A percentile compares a stretch with the other conserved stretches of the same genome.
Conservation (phyloP, 2,888 invertebrate species). For the Heliconius erato region DNA sequence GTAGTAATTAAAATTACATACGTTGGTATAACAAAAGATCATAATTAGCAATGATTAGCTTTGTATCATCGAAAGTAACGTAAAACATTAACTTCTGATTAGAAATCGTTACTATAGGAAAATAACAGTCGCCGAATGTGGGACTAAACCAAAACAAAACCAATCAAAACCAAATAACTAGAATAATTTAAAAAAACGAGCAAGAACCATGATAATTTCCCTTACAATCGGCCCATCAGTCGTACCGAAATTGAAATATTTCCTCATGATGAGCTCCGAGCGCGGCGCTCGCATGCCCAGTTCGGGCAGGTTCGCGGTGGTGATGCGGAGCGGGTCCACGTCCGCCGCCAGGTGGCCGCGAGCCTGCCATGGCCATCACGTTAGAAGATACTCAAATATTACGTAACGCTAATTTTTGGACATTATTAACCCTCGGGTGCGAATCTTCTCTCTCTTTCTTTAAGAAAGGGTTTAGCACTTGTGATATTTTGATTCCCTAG, state of each 20-base stretch:
- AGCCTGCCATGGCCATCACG: slow-evolving; percentile 88
- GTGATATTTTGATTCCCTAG: neutral
- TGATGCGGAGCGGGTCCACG: slow-evolving; percentile 97
- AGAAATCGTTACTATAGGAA: no score
- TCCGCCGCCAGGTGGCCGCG: slow-evolving; percentile 97
- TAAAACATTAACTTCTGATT: no score
- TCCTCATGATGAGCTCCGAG: slow-evolving; percentile 86
- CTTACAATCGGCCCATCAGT: slow-evolving; percentile 57
- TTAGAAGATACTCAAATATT: slow-evolving; percentile 54
- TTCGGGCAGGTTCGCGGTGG: slow-evolving; percentile 88
- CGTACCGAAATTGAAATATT: slow-evolving; percentile 86
- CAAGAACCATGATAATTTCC: slow-evolving; percentile 64
- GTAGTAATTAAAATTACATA: neutral
- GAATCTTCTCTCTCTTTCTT: no score
- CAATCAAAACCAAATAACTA: slow-evolving; percentile 15
- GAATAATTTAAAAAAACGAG: slow-evolving; percentile 18
- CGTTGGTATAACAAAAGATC: slow-evolving; percentile 30
- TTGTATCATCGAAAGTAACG: no score
- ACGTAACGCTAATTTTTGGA: neutral
- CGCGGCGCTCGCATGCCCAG: slow-evolving; percentile 82
- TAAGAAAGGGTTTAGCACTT: no score
- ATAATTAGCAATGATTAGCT: neutral
- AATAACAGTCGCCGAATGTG: neutral
- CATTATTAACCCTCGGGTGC: neutral
- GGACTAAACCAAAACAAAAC: neutral